Evolutionary conservation across 2,797 vertebrate species (phyloP).

Genomic region (Hipposideros larvatus): DNA sequence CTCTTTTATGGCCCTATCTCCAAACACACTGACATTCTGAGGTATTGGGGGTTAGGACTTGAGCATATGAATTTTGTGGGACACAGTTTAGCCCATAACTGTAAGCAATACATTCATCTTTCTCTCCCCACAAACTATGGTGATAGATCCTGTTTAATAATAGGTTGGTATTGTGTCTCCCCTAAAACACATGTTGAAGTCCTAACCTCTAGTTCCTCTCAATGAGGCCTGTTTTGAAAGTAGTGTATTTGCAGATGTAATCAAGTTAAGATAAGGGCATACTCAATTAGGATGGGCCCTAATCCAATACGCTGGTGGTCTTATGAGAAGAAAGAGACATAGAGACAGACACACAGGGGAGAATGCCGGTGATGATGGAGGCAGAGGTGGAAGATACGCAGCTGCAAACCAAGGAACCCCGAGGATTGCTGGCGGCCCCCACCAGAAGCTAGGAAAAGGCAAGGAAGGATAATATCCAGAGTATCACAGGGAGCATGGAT

Average conservation of each 20-base stretch:
- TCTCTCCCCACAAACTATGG: not conserved
- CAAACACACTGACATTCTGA: not conserved
- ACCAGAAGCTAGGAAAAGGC: not conserved
- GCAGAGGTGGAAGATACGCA: too few relatives aligned
- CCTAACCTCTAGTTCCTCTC: not conserved
- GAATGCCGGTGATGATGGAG: not conserved
- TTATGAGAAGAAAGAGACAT: not conserved
- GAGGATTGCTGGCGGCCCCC: not conserved
- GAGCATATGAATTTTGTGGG: not conserved
- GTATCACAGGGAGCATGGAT: not conserved
- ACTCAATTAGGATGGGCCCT: not conserved
- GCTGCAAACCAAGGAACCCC: not conserved
- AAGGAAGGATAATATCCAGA: not conserved
- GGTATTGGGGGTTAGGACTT: not conserved
- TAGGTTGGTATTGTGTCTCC: not conserved
- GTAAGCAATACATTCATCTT: not conserved
- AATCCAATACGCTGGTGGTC: not conserved
- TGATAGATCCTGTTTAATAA: not conserved
- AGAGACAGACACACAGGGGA: not conserved
- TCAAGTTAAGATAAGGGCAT: not conserved
- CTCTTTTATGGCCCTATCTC: not conserved
- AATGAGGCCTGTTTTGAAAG: not conserved
- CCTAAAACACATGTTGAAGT: not conserved
- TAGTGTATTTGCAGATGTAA: not conserved
- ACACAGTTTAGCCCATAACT: not conserved